A percentile compares a stretch with the other conserved stretches of the same genome.
Evolutionary conservation across 1,140 invertebrate species (phyloP).

Genomic region (Adelges cooleyi): DNA sequence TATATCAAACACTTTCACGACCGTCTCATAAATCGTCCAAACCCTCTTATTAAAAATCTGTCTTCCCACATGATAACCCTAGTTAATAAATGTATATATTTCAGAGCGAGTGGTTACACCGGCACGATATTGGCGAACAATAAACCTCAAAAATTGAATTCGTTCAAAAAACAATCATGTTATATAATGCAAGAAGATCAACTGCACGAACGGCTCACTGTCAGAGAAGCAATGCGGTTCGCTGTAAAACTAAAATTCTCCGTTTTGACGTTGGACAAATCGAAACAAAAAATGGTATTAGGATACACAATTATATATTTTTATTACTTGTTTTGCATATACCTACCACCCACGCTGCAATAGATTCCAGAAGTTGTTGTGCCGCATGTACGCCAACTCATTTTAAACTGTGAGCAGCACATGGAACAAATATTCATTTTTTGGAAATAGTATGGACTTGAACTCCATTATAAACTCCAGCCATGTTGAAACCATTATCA

Average conservation of each 20-base stretch:
- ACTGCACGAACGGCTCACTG: slow-evolving; percentile 61
- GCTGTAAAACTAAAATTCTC: slow-evolving; percentile 38
- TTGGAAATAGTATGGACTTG: slow-evolving; percentile 32
- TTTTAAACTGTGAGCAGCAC: slow-evolving; percentile 30
- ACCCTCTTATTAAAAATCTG: too few species aligned
- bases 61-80: too few species aligned
- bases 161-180: slow-evolving; percentile 59
- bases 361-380: too few species aligned
- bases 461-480: slow-evolving; percentile 34
- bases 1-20: too few species aligned
- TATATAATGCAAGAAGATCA: slow-evolving; percentile 86
- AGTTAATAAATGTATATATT: too few species aligned
- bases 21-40: too few species aligned
- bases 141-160: slow-evolving; percentile 29
- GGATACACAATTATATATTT: too few species aligned
- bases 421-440: slow-evolving; percentile 29
- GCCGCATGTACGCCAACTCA: slow-evolving; percentile 29
- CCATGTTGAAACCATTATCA: slow-evolving; percentile 36
- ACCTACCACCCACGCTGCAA: too few species aligned
- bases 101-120: not conserved
- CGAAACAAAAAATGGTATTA: too few species aligned
- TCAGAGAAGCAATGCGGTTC: slow-evolving; percentile 69
- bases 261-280: too few species aligned
- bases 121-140: slow-evolving; percentile 8
- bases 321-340: too few species aligned